Conservation (phyloP, 2,797 vertebrate genomes). For the Telmatherina bonti region DNA sequence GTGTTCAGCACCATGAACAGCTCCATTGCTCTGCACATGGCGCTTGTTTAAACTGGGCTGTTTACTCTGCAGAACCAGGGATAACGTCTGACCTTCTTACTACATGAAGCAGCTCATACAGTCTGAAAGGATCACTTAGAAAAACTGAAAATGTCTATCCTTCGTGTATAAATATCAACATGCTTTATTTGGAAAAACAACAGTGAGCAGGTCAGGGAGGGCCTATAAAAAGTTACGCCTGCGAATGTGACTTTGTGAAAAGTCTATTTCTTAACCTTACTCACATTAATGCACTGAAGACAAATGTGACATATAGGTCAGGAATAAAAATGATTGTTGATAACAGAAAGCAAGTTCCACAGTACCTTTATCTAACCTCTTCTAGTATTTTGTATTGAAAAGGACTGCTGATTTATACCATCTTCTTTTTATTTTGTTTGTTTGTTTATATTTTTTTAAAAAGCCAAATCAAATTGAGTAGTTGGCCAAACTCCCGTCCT, state of each 20-base stretch:
- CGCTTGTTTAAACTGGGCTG: neutral
- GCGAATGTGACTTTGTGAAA: neutral
- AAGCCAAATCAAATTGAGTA: neutral
- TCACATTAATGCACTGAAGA: neutral
- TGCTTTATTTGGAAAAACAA: neutral
- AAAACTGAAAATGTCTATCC: neutral
- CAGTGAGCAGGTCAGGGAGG: no score
- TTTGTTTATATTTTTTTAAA: neutral
- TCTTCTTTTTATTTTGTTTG: no score
- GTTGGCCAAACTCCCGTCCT: no score
- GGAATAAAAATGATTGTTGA: neutral
- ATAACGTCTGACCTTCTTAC: conserved; percentile 28
- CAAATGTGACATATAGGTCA: neutral
- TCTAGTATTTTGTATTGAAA: neutral
- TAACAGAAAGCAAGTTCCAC: neutral
- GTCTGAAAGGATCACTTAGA: neutral
- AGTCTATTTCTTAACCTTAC: neutral
- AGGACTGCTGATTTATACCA: neutral
- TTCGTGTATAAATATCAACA: neutral
- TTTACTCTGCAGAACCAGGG: conserved; percentile 20
- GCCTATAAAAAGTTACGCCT: no score
- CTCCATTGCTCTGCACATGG: conserved; percentile 17
- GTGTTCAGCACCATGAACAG: conserved; percentile 41
- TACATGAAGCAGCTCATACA: conserved; percentile 7
- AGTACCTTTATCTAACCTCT: no score